Percentiles rank a stretch among this genome's conserved stretches.
Conservation (phyloP, 2,797 vertebrate species). For the Poecile montanus region DNA sequence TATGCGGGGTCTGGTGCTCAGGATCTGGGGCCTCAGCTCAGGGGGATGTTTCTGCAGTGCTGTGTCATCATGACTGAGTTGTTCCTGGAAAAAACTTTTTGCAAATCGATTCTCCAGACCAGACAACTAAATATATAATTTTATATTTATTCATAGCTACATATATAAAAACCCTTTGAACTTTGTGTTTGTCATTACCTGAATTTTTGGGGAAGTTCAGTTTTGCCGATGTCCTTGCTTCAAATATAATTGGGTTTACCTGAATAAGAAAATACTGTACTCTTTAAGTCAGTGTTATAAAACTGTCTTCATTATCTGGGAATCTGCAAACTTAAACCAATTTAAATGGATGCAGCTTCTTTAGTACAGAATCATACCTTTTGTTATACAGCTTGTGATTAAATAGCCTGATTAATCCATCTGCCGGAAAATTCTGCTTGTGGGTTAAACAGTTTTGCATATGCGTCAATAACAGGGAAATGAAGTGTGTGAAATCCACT, state of each 20-base stretch:
- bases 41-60: not conserved
- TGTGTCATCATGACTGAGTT: not conserved
- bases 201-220: not conserved
- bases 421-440: not conserved
- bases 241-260: not conserved
- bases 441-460: not conserved
- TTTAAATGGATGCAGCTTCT: not conserved
- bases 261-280: not conserved
- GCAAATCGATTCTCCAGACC: not conserved
- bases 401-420: not conserved
- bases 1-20: rapidly evolving
- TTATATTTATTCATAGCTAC: not conserved
- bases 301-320: not conserved
- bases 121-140: not conserved
- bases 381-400: not conserved
- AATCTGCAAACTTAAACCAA: not conserved
- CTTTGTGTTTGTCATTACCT: not conserved
- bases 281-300: not conserved
- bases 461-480: not conserved
- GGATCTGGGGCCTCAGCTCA: rapidly evolving
- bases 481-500: not conserved
- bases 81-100: not conserved
- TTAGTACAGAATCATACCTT: not conserved
- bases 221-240: not conserved
- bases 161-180: not conserved